Base-by-base conservation (phyloP, 2,888 invertebrate species). In the Lysandra bellargus region DNA sequence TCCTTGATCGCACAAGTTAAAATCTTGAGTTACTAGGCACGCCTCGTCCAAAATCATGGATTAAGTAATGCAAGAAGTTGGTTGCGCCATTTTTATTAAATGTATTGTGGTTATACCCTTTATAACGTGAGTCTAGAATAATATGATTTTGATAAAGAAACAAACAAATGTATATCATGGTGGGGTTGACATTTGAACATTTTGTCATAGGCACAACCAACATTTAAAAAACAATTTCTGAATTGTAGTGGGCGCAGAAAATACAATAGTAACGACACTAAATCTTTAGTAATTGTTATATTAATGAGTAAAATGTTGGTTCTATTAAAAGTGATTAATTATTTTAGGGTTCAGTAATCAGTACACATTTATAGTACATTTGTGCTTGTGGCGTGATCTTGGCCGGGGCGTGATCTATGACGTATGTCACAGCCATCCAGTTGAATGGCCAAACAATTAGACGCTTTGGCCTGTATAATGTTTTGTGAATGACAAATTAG, bases 261-360 rank as follows among this genome's bases (percentile, higher is more conserved):
- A 37, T 30, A 9, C 23, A 30, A 64, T 30, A 9, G 14, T 17
- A 17, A 69, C 37, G 17, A 37, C 69, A 69, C 78, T 64, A n/a
- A 44, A 64, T 49, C 44, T 1, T 84, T 79, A 77, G 82, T 53
- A 57, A 53, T 37, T 77, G 49, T n/a, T 49, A 49, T 12, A 49
- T 75, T 49, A 44, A 75, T 49, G 64, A 79, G 77, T 73, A 74
- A 75, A 64, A 61, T 37, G 78, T 76, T 4, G 33, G 78, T 74
- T 33, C 64, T 57, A 76, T 53, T 76, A 61, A 78, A 74, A 60
- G 80, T 81, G 81, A 69, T 33, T 69, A 80, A 80, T 80, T 82
- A 79, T 75, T 79, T 69, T 60, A 79, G 61, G 72, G 79, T 87
- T 87, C 87, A 87, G 87, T 89, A 90, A 87, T 87, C 87, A 87